Base-by-base conservation (phyloP, 2,113 vertebrate species). In the Polypterus senegalus region DNA sequence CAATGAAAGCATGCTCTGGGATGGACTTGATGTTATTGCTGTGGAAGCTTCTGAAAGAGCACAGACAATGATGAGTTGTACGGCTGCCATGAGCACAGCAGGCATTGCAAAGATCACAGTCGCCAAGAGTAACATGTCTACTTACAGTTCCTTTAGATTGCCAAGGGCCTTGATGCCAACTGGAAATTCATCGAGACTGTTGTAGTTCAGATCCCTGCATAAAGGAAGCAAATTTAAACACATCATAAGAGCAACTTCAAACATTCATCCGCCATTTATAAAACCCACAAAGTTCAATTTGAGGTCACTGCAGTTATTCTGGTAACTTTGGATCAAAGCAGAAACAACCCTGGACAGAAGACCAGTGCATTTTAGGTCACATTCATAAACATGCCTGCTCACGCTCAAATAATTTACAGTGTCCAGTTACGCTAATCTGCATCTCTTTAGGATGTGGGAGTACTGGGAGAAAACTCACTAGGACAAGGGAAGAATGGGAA, bases 61-160 rank as follows among this genome's bases (percentile, higher is more conserved):
- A 61, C 76, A 71, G 70, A 67, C 63, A 60, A 66, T 27, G 27
- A 27, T 27, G 27, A 48, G 6, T 46, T 58, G 10, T 58, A 58
- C 45, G 57, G 47, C 3, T 61, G 59, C 9, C 47, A 27, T 7
- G 11, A 0, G 6, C 27, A 27, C 27, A 27, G 27, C 27, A 11
- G 60, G 54, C 4, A 6, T 5, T 27, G 27, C 27, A 66, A 57
- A 58, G 67, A 64, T 58, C 64, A 52, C 59, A 5, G 45, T 74
- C 2, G 48, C 52, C 60, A 72, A 69, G 63, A 73, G 63, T 64
- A 74, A 66, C 61, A 61, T 65, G 63, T 54, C 46, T 76, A 91
- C 93, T 93, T 81, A 97, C 93, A 95, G 81, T 70, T 97, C 92
- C 74, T 92, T 94, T 55, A 97, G 88, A 71, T 90, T 90, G 62